A percentile compares a stretch with the other conserved stretches of the same genome.
Evolutionary conservation across 1,140 invertebrate genomes (phyloP).

Genomic region (Adoxophyes honmai): DNA sequence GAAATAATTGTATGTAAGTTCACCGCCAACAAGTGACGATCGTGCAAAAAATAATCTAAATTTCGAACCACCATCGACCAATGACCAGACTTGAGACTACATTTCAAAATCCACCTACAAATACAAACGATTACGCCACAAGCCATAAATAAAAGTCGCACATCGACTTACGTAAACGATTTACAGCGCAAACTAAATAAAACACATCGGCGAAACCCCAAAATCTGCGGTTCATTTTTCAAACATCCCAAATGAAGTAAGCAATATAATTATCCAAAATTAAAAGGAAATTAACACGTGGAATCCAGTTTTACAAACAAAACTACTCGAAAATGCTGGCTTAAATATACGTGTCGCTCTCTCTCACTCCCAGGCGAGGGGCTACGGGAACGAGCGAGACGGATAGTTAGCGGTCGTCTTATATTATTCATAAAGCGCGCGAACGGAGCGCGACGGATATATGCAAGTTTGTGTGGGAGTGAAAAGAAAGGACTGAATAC

Average conservation of each 20-base stretch:
- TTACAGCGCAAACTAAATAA: no score
- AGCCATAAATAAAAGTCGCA: no score
- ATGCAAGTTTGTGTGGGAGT: background rate
- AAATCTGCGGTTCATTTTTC: conserved; percentile 5
- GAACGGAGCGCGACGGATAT: background rate
- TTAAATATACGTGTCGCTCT: background rate
- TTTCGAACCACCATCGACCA: no score
- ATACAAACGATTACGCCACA: no score
- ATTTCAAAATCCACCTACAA: no score
- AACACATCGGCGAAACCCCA: background rate
- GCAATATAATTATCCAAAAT: conserved; percentile 6
- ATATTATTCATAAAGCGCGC: conserved; percentile 7
- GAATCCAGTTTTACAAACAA: no score
- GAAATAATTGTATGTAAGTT: no score
- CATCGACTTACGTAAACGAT: no score
- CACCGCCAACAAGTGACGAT: no score
- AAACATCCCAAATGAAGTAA: conserved; percentile 10
- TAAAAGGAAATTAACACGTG: conserved; percentile 12
- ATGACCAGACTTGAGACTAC: no score
- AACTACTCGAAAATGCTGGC: background rate
- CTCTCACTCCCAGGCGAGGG: background rate
- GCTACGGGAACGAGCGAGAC: background rate
- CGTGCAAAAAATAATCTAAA: no score
- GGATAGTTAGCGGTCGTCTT: conserved; percentile 2
- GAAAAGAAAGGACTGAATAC: background rate